Base-by-base conservation (phyloP, 1,140 invertebrate species). In the Periplaneta americana region DNA sequence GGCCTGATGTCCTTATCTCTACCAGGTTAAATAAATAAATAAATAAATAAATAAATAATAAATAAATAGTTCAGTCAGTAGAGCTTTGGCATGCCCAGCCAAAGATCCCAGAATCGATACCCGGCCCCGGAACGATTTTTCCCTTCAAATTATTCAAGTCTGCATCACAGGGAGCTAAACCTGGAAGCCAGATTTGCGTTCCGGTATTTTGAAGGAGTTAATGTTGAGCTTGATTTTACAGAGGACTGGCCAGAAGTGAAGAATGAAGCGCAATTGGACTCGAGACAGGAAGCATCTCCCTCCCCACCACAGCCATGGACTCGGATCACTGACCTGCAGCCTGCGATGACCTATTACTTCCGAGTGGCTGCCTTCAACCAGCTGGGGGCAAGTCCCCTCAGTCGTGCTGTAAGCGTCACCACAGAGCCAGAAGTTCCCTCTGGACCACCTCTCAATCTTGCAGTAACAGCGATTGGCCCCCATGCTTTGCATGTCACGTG, bases 361-460 rank as follows among this genome's bases (percentile, higher is more conserved):
- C 82, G 90, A 37, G 83, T 91, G 1, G 83, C 86, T 81, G 90
- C 89, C 15, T 86, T 86, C 79, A 90, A 90, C 83, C 82, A 85
- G 2, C 83, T 89, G 11, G 89, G 89, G 9, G 80, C 84, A 28
- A 87, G 90, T 34, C 81, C 85, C 35, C 86, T 89, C 0, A 89
- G 89, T 74, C 82, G 85, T 1, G 84, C 84, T 15, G 84, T 90
- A 11, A 84, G 80, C 2, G 86, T 87, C 34, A 85, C 83, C n/a
- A 90, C 90, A 31, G 86, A 87, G 34, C 81, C 90, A 22, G 82
- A 82, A 57, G 78, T 66, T 32, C 91, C 91, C 0, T 87, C 88
- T 35, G 91, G 90, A 9, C 87, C 90, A n/a, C 91, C 91, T 17
- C 82, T 84, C 13, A 85, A 90, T 57, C 87, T 92, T 1, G 83